phyloP scores from a whole-genome alignment of 1,140 invertebrate species.

The Drosophila lini region DNA sequence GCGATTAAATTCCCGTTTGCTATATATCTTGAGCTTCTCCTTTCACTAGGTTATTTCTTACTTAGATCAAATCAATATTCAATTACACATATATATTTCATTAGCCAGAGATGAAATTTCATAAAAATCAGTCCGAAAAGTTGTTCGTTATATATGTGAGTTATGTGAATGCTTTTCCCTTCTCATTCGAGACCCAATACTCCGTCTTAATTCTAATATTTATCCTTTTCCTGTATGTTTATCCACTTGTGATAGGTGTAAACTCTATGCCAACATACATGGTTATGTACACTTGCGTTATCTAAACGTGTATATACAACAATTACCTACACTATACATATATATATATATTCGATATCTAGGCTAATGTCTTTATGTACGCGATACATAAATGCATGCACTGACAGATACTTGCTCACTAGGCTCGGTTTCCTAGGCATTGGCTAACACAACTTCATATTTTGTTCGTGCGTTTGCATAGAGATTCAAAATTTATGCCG shows the following conservation, averaged over 20 bases:
- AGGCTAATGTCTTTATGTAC: conserved; percentile 25
- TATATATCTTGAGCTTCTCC: conserved; percentile 7
- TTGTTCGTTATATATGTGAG: conserved; percentile 31
- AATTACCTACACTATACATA: conserved; percentile 69
- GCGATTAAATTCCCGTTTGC: conserved; percentile 49
- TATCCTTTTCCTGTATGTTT: conserved; percentile 52
- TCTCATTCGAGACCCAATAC: conserved; percentile 39
- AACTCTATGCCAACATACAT: conserved; percentile 6
- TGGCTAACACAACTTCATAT: conserved; percentile 12
- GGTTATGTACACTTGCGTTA: conserved; percentile 36
- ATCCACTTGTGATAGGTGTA: conserved; percentile 33
- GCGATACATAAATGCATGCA: conserved; percentile 21
- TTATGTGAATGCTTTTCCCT: conserved; percentile 21
- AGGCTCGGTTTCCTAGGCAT: conserved; percentile 20
- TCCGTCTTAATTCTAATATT: conserved; percentile 26
- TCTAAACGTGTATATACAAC: conserved; percentile 71
- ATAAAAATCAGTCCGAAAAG: conserved; percentile 41
- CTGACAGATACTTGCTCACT: conserved; percentile 49
- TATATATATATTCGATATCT: conserved; percentile 20
- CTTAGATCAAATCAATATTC: conserved; percentile 21
- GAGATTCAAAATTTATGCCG: conserved; percentile 29
- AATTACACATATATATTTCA: conserved; percentile 1
- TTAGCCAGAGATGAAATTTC: conserved; percentile 34
- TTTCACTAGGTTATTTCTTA: conserved; percentile 37
- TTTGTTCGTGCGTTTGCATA: conserved; percentile 25